Evolutionary conservation across 2,888 invertebrate genomes (phyloP).

Genomic region (Hipparchia sbordonii): DNA sequence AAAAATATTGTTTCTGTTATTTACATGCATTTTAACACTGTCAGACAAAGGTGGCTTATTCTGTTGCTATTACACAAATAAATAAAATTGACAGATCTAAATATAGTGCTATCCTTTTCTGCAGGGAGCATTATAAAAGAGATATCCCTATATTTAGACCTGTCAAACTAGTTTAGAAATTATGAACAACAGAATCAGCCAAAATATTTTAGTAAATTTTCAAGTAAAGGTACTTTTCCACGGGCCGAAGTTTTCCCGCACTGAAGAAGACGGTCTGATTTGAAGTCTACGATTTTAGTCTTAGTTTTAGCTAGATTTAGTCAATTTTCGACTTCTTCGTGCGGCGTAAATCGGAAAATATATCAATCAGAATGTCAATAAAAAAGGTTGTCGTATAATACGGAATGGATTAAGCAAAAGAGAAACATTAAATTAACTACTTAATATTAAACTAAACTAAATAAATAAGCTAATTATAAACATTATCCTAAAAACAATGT

Average conservation of each 20-base stretch:
- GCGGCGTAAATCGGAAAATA: neutral
- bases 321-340: neutral
- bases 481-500: neutral
- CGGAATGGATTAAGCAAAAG: neutral
- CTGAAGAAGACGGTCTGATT: neutral
- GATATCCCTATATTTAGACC: too few species aligned
- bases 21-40: conserved; percentile 12
- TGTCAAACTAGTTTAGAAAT: too few species aligned
- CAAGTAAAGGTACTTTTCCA: neutral
- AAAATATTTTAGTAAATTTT: neutral
- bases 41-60: neutral
- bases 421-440: conserved; percentile 20
- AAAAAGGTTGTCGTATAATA: neutral
- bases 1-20: conserved; percentile 19
- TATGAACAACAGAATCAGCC: too few species aligned
- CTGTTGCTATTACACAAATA: too few species aligned
- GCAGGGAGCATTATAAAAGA: too few species aligned
- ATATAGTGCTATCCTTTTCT: too few species aligned
- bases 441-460: conserved; percentile 8
- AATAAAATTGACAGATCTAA: too few species aligned
- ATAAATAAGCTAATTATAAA: conserved; percentile 23
- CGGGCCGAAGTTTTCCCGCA: neutral
- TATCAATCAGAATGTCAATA: neutral
- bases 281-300: neutral
- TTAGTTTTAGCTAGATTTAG: neutral